These are phyloP conservation scores for Phyto melanocephala DNA, from an alignment of 2,888 invertebrate species.

Conservation along the genomic window DNA sequence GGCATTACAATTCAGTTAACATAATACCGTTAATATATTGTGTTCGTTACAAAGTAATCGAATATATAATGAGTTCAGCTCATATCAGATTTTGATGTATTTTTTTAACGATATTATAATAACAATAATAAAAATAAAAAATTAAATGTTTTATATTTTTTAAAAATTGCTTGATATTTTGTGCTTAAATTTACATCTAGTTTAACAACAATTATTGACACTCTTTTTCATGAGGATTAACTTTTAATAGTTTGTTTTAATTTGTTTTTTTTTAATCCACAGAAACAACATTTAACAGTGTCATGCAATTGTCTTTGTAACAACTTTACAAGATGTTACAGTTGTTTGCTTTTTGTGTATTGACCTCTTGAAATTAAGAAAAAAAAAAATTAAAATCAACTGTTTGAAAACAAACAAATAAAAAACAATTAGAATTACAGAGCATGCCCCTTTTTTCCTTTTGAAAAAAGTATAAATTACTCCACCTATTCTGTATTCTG, in stretches of 20 bases:
- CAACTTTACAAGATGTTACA: neutral
- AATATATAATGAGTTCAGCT: too few species aligned
- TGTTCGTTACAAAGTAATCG: too few species aligned
- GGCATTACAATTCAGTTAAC: too few species aligned
- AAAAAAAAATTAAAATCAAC: too few species aligned
- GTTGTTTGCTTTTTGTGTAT: slow-evolving; percentile 14
- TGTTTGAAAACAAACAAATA: too few species aligned
- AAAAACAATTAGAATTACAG: too few species aligned
- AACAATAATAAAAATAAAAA: neutral
- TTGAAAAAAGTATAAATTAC: too few species aligned
- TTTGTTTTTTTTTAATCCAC: slow-evolving; percentile 25
- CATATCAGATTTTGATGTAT: too few species aligned
- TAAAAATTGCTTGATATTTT: neutral
- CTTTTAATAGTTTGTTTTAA: slow-evolving; percentile 4
- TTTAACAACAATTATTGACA: slow-evolving; percentile 47
- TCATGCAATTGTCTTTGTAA: slow-evolving; percentile 48
- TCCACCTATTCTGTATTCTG: neutral
- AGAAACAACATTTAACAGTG: slow-evolving; percentile 51
- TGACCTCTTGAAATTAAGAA: too few species aligned
- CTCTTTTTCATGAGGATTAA: neutral
- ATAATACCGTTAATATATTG: too few species aligned
- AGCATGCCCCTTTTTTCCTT: too few species aligned
- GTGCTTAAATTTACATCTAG: neutral
- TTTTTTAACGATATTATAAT: neutral
- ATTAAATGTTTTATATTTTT: neutral